A percentile compares a stretch with the other conserved stretches of the same genome.
phyloP scores from a whole-genome alignment of 1,140 invertebrate genomes.

The Drosophila guanche region DNA sequence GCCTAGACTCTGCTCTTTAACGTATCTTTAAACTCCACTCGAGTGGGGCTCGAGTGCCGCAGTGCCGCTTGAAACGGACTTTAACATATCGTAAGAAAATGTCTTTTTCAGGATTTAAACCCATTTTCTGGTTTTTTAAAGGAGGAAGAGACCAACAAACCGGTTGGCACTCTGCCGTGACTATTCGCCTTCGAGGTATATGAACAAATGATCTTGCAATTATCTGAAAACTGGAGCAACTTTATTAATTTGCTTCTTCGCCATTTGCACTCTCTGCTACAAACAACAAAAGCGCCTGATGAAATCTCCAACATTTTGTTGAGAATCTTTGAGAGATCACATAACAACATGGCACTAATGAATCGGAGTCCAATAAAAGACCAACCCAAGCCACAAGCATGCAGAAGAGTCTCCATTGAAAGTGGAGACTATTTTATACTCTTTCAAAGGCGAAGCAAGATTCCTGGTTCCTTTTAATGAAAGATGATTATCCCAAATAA shows the following conservation, averaged over 20 bases:
- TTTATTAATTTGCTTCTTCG: conserved; percentile 51
- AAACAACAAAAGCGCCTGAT: conserved; percentile 37
- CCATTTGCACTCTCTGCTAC: conserved; percentile 7
- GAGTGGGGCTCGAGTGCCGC: conserved; percentile 30
- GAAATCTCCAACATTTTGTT: conserved; percentile 57
- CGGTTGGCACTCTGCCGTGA: conserved; percentile 43
- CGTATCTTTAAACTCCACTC: conserved; percentile 48
- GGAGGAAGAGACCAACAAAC: conserved; percentile 32
- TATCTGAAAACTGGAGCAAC: conserved; percentile 71
- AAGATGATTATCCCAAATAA: no score
- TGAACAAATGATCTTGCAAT: conserved; percentile 70
- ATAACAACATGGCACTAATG: conserved; percentile 75
- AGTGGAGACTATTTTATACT: conserved; percentile 6
- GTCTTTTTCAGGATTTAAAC: conserved; percentile 66
- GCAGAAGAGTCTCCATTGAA: background rate
- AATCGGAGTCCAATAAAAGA: conserved; percentile 33
- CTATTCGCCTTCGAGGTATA: conserved; percentile 5
- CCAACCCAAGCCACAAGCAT: conserved; percentile 27
- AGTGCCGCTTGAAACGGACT: conserved; percentile 46
- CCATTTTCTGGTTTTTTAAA: conserved; percentile 11
- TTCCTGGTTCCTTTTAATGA: no score
- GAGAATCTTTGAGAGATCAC: conserved; percentile 65
- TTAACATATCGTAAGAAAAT: conserved; percentile 69
- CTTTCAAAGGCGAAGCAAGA: conserved; percentile 2
- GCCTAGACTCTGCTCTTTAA: conserved; percentile 1